phyloP scores from a whole-genome alignment of 2,797 vertebrate genomes.

The Xyrichtys novacula region DNA sequence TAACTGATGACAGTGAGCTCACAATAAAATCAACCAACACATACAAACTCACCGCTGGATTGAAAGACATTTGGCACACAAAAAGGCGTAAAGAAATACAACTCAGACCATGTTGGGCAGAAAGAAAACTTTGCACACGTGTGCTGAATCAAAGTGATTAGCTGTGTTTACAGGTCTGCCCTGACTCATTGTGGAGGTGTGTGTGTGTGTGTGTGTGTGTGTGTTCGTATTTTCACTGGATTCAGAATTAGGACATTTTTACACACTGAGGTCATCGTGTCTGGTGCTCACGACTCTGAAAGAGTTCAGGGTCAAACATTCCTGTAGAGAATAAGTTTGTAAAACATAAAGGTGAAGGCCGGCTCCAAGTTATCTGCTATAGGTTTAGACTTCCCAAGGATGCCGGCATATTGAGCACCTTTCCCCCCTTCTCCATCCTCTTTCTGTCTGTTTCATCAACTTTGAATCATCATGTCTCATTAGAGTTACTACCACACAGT shows the following conservation, averaged over 20 bases:
- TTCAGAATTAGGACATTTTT: conserved; percentile 46
- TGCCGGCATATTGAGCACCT: too few relatives aligned
- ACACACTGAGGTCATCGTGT: conserved; percentile 48
- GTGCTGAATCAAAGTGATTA: conserved; percentile 38
- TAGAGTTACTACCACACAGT: too few relatives aligned
- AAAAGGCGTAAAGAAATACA: conserved; percentile 22
- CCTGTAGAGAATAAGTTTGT: neutral
- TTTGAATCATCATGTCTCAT: too few relatives aligned
- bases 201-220: conserved; percentile 18
- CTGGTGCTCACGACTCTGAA: conserved; percentile 21
- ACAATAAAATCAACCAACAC: conserved; percentile 37
- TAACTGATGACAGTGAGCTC: conserved; percentile 47
- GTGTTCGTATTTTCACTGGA: conserved; percentile 39
- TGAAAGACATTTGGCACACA: conserved; percentile 23
- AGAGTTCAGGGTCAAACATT: neutral
- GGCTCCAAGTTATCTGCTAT: too few relatives aligned
- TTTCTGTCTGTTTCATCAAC: too few relatives aligned
- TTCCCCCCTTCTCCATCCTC: too few relatives aligned
- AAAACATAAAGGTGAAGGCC: too few relatives aligned
- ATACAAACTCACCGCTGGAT: conserved; percentile 21
- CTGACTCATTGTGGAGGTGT: conserved; percentile 38
- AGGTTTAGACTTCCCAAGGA: too few relatives aligned
- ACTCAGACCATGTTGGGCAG: conserved; percentile 31
- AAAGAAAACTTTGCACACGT: conserved; percentile 27
- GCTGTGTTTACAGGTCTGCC: conserved; percentile 42